Conservation (phyloP, 35 echinoderm and acorn worm genomes). For the Heliocidaris erythrogramma region DNA sequence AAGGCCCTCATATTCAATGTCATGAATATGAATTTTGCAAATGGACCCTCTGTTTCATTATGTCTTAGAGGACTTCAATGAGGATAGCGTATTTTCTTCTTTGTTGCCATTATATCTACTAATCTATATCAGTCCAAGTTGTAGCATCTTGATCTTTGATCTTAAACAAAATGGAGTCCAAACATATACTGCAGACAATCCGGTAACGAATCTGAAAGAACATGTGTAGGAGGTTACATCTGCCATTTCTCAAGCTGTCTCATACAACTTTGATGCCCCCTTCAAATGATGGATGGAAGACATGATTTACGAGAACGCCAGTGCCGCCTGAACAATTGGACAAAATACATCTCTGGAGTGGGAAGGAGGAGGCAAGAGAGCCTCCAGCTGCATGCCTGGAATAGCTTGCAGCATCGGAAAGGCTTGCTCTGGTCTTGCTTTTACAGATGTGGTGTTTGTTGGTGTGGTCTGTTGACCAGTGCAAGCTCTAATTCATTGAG, state of each 20-base stretch:
- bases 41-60: too few relatives aligned
- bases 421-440: neutral
- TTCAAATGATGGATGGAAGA: conserved; percentile 8
- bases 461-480: neutral
- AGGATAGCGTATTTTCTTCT: too few relatives aligned
- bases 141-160: neutral
- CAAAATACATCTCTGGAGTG: neutral
- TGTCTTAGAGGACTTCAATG: too few relatives aligned
- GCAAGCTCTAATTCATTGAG: conserved; percentile 16
- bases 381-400: neutral
- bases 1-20: too few relatives aligned
- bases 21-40: too few relatives aligned
- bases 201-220: neutral
- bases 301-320: neutral
- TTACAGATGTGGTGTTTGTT: conserved; percentile 17
- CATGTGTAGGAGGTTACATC: conserved; percentile 5
- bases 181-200: neutral
- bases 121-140: too few relatives aligned
- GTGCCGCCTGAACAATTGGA: neutral
- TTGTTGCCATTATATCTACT: too few relatives aligned
- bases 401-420: neutral
- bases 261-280: neutral
- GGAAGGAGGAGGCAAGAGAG: neutral
- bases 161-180: neutral
- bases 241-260: conserved; percentile 16